Evolutionary conservation across 2,797 vertebrate genomes (phyloP).

Genomic region (Vespertilio murinus): DNA sequence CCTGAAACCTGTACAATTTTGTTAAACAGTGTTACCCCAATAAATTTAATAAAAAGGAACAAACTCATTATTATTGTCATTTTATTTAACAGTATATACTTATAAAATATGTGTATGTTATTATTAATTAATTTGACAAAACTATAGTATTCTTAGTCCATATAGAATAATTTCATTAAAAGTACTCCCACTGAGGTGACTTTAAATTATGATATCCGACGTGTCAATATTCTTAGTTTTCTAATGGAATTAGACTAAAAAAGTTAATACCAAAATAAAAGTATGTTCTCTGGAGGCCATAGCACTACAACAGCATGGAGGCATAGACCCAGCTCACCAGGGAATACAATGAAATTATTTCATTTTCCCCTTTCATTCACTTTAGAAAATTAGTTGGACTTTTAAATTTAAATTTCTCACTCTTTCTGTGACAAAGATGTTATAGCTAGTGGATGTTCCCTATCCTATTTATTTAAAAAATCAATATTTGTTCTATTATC

Average conservation of each 20-base stretch:
- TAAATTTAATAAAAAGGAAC: not conserved
- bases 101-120: not conserved
- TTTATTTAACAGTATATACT: not conserved
- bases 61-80: not conserved
- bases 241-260: not conserved
- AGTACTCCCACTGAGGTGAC: not conserved
- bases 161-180: not conserved
- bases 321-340: not conserved
- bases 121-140: not conserved
- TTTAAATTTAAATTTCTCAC: not conserved
- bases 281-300: not conserved
- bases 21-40: not conserved
- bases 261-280: not conserved
- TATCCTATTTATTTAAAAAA: not conserved
- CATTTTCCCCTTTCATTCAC: not conserved
- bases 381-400: not conserved
- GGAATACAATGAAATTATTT: not conserved
- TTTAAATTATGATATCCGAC: not conserved
- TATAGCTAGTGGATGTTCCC: not conserved
- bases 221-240: not conserved
- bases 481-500: not conserved
- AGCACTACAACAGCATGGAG: not conserved
- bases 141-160: not conserved
- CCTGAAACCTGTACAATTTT: not conserved
- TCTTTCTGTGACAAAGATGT: not conserved